Conservation (phyloP, 2,797 vertebrate genomes). For the Selene dorsalis region DNA sequence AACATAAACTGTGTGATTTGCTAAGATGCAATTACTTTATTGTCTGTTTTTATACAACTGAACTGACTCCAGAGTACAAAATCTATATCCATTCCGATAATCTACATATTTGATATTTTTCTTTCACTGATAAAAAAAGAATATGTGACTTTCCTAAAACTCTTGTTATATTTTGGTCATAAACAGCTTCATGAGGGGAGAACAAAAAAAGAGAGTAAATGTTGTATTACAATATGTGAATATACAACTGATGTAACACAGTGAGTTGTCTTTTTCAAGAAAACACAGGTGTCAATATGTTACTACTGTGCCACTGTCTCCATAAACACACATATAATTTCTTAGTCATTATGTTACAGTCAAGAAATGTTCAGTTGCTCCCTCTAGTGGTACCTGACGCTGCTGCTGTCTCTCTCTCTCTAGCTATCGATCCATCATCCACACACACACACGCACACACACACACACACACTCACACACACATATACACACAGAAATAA, state of each 20-base stretch:
- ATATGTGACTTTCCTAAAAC: background rate
- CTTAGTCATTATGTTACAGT: background rate
- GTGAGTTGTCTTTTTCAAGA: no score
- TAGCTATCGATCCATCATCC: no score
- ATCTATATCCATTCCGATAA: background rate
- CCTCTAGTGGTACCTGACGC: conserved; percentile 59
- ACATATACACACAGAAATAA: background rate
- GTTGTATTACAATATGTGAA: conserved; percentile 32
- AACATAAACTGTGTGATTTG: background rate
- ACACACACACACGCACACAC: background rate
- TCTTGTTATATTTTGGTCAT: background rate
- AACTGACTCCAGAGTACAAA: background rate
- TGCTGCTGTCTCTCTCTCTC: background rate
- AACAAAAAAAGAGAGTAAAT: background rate
- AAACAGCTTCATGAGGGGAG: background rate
- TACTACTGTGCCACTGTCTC: background rate
- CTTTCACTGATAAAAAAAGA: background rate
- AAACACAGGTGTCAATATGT: conserved; percentile 5
- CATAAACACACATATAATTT: conserved; percentile 2
- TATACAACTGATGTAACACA: background rate
- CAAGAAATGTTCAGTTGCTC: conserved; percentile 27
- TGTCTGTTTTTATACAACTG: conserved; percentile 3
- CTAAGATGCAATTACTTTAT: conserved; percentile 8
- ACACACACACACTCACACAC: background rate
- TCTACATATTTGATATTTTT: background rate